Evolutionary conservation across 2,888 invertebrate genomes (phyloP), one percentile per base, ranked within the genome.

Genomic region (Hirtodrosophila cameraria): DNA sequence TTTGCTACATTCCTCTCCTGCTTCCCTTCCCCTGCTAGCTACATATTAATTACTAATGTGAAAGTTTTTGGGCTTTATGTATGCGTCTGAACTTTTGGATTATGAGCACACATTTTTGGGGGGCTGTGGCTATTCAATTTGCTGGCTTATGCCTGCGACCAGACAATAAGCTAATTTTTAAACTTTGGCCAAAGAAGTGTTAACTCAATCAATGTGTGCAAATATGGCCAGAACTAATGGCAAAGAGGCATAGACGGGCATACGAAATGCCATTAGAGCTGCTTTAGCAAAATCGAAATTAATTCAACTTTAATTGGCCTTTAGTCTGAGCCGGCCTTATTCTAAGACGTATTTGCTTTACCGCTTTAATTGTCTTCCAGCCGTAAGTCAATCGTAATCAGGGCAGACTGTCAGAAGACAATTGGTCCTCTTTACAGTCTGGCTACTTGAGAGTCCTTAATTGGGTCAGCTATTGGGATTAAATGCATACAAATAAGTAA

Each of bases 261-360:
- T 25, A 15, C 30, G 20, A 36, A 15, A 48, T 60, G 60, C 35
- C 55, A 62, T 62, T 57, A 49, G 50, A 42, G 23, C 23, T 5
- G 28, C 70, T 52, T 36, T 45, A 60, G 46, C 53, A 50, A 66
- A 68, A 75, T 80, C 59, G 53, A 75, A 80, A 67, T 77, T 72
- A 80, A 80, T 80, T 75, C 75, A 80, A 69, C 59, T 75, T 77
- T 80, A 83, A 80, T 80, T 75, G 58, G 80, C 46, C 71, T 60
- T 42, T 30, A 59, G 61, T 36, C 30, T 16, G 48, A 31, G 28
- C 31, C 9, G 28, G 35, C 9, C 39, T 15, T 46, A n/a, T n/a
- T n/a, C n/a, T n/a, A n/a, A n/a, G 18, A 27, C 13, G 27, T 63
- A 64, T 74, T 79, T 76, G 52, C 46, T 61, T 66, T 54, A 45